Evolutionary conservation across 2,888 invertebrate genomes (phyloP).

Genomic region (Zygothrica quintamaculata): DNA sequence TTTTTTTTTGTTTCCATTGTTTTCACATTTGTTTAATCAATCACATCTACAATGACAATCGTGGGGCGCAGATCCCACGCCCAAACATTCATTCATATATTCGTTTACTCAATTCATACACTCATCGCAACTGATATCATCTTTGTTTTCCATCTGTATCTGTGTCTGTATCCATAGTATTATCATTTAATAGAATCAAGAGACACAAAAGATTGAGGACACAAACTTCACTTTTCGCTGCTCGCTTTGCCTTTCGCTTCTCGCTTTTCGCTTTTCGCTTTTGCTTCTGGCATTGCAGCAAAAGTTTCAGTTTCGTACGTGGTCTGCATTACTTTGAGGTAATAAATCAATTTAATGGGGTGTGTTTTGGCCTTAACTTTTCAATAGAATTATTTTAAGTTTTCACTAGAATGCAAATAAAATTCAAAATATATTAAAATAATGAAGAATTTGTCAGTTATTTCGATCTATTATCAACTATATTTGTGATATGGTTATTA

Average conservation of each 20-base stretch:
- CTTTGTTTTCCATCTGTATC: conserved; percentile 3
- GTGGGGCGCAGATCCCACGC: neutral
- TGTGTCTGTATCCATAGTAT: neutral
- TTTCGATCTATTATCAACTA: too few relatives aligned
- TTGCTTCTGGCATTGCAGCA: too few relatives aligned
- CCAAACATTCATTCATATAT: neutral
- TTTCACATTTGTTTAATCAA: conserved; percentile 4
- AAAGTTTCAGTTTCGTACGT: neutral
- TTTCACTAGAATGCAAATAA: too few relatives aligned
- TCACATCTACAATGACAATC: conserved; percentile 7
- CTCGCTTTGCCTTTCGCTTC: too few relatives aligned
- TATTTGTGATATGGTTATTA: too few relatives aligned
- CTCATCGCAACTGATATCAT: neutral
- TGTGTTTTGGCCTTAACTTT: too few relatives aligned
- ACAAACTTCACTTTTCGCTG: conserved; percentile 39
- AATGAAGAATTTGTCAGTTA: too few relatives aligned
- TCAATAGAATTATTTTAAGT: too few relatives aligned
- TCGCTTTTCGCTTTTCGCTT: conserved; percentile 27
- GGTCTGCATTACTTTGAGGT: too few relatives aligned
- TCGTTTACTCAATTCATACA: too few relatives aligned
- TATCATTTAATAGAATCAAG: conserved; percentile 19
- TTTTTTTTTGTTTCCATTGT: conserved; percentile 8
- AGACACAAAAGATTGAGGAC: conserved; percentile 47
- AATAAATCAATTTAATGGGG: too few relatives aligned
- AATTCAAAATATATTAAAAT: too few relatives aligned